Evolutionary conservation across 2,888 invertebrate genomes (phyloP).

Genomic region (Dryomyza anilis): DNA sequence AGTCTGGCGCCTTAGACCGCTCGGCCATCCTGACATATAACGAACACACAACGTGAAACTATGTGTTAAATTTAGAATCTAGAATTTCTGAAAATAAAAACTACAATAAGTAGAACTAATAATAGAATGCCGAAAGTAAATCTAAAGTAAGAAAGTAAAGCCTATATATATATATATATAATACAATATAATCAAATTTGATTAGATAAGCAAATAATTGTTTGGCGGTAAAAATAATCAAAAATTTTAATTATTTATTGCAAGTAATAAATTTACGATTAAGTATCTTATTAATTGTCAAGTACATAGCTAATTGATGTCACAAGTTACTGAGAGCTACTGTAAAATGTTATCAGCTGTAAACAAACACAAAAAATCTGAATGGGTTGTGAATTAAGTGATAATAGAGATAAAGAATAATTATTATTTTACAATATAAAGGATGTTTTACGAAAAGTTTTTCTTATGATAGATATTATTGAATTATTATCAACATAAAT

Average conservation of each 20-base stretch:
- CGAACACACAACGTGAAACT: neutral
- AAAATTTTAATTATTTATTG: neutral
- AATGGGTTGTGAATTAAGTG: neutral
- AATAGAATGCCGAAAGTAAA: too few relatives aligned
- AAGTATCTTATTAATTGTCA: neutral
- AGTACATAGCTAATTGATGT: neutral
- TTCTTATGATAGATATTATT: too few relatives aligned
- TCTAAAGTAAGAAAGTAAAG: too few relatives aligned
- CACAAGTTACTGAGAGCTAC: neutral
- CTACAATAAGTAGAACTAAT: neutral
- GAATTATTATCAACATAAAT: too few relatives aligned
- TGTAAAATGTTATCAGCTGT: neutral
- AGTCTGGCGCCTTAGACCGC: constrained; percentile 59
- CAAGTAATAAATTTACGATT: neutral
- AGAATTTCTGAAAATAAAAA: neutral
- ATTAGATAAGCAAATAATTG: neutral
- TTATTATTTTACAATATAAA: too few relatives aligned
- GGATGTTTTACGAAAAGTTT: too few relatives aligned
- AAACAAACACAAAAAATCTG: neutral
- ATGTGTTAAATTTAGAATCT: neutral
- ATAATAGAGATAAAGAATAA: too few relatives aligned
- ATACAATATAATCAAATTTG: neutral
- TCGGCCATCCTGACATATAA: constrained; percentile 57
- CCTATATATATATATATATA: neutral
- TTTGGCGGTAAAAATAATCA: neutral